These are phyloP conservation scores for Pachyramphus minor DNA, from an alignment of 2,113 vertebrate species.

Conservation along the genomic window DNA sequence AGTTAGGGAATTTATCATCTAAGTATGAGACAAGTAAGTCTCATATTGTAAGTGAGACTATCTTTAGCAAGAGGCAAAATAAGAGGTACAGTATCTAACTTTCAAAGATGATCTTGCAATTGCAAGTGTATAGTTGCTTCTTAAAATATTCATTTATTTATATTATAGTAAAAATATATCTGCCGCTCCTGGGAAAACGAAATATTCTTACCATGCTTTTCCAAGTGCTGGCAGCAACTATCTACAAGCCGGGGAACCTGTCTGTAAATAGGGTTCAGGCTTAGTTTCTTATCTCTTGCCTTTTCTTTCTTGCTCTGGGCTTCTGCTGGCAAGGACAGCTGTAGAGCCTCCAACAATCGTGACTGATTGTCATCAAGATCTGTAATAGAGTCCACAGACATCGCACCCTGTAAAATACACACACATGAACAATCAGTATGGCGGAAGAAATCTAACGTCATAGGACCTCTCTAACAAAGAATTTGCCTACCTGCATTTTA, in stretches of 20 bases:
- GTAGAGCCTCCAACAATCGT: conserved; percentile 92
- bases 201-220: conserved; percentile 86
- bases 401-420: conserved; percentile 83
- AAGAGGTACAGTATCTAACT: neutral
- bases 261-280: conserved; percentile 95
- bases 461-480: neutral
- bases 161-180: neutral
- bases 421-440: neutral
- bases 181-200: neutral
- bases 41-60: neutral
- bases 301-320: conserved; percentile 89
- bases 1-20: neutral
- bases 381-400: conserved; percentile 98
- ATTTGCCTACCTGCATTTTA: neutral
- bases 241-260: conserved; percentile 95
- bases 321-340: conserved; percentile 92
- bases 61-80: neutral
- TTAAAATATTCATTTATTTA: neutral
- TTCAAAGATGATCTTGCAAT: neutral
- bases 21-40: neutral
- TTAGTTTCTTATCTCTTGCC: conserved; percentile 89
- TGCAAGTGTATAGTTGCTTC: neutral
- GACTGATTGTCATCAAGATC: conserved; percentile 97
- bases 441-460: neutral
- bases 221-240: conserved; percentile 95